Conservation (phyloP, 1,140 invertebrate species). For the Stegodyphus dumicola region DNA sequence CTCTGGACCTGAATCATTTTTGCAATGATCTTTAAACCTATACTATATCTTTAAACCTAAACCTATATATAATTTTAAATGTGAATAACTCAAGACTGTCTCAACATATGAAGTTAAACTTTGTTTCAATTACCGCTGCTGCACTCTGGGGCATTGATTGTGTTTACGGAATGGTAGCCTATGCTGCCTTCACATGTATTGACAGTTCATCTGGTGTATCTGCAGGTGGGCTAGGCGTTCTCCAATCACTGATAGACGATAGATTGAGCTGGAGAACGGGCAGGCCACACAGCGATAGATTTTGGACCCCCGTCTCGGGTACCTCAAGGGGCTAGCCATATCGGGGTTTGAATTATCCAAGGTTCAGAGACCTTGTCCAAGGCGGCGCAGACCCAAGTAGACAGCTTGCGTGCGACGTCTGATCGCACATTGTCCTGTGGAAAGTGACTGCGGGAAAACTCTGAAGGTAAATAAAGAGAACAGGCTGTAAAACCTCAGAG, state of each 20-base stretch:
- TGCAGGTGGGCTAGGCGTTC: too few species aligned
- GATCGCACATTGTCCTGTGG: constrained; percentile 15
- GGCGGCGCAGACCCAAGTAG: constrained; percentile 1
- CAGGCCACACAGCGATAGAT: background rate
- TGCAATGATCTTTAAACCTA: too few species aligned
- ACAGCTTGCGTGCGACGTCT: background rate
- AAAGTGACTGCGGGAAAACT: constrained; percentile 17
- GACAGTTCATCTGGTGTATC: background rate
- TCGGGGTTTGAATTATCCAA: background rate
- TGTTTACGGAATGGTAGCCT: background rate
- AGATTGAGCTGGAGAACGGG: background rate
- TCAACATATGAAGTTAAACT: too few species aligned
- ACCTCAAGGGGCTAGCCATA: background rate
- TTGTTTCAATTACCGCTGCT: too few species aligned
- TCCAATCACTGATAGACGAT: background rate
- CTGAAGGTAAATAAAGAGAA: constrained; percentile 28
- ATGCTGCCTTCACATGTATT: background rate
- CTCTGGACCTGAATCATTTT: too few species aligned
- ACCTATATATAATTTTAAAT: too few species aligned
- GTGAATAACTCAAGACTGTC: too few species aligned
- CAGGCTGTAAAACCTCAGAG: constrained; percentile 25
- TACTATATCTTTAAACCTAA: too few species aligned
- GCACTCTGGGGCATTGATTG: background rate
- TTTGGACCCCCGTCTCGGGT: background rate
- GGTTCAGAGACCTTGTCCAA: too few species aligned